Evolutionary conservation across 2,888 invertebrate species (phyloP), one percentile per base, ranked within the genome.

Genomic region (Galerucella calmariensis): DNA sequence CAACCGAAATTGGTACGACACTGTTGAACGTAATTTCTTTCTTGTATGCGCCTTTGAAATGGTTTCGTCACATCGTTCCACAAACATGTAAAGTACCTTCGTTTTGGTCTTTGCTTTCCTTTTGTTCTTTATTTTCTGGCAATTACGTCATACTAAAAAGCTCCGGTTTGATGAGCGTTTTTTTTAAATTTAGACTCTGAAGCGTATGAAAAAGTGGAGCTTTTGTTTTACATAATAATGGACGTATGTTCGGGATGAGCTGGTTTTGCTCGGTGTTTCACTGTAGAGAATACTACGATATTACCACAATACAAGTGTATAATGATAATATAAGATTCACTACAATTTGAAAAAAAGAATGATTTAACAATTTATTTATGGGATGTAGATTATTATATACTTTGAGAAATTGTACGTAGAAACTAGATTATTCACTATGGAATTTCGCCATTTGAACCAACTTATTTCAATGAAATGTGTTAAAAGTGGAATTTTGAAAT

Each of bases 31-130:
- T 46, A 65, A 65, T 65, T 65, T 46, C 63, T 65, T 20, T 65
- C 46, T 56, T 67, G 20, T 67, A 67, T 58, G 51, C 24, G 65
- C 65, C 65, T 48, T 80, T 80, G 78, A 81, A 79, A 81, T 77
- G 80, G 79, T 78, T 80, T 82, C 82, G 81, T 82, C 82, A 81
- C 82, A 78, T 81, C 81, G 79, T 81, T 82, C 79, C 78, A 75
- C 80, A 79, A 80, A 80, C 80, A 81, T 81, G 79, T 82, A 79
- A 80, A 81, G 78, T 73, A 78, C 56, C 11, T 56, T 20, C 77
- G 77, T 79, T 79, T 77, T 77, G 77, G 76, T 76, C 72, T 79
- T 79, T 78, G 78, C 74, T 71, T 77, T 76, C 53, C 78, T 77
- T 77, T 74, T 78, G 70, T 77, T 75, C 74, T 75, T 75, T 78